Evolutionary conservation across 2,797 vertebrate species (phyloP), one percentile per base, ranked within the genome.

Genomic region (Characodon lateralis): DNA sequence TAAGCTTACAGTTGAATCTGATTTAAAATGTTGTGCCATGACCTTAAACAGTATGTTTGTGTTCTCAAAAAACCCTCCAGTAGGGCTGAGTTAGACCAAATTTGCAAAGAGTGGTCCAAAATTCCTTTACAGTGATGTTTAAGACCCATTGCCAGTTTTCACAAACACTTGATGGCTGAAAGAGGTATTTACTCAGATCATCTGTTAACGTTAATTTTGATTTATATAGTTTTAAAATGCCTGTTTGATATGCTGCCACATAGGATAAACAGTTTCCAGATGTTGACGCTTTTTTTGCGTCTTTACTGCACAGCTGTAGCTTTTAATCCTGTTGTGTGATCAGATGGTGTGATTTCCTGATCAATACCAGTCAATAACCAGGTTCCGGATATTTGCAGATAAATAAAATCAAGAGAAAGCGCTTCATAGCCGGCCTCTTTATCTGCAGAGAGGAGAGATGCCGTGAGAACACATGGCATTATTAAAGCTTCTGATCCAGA

Each of bases 361-460:
- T 84, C 51, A 26, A 9, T 48, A 43, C 26, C 22, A 48, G 46
- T 56, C 84, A 66, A 83, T 82, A 43, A 71, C n/a, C 3, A 68
- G 65, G 59, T 72, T 58, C 66, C 16, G 35, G 35, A 35, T 35
- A 35, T 35, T 35, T 35, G 48, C 31, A 7, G 80, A 69, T 31
- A 86, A 79, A 70, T 41, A 0, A 20, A 59, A 4, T 73, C 71
- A 35, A 72, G 5, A 12, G 35, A 72, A 28, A 28, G 65, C 4
- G 78, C 20, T 74, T 31, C 53, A 53, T 8, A 55, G 43, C 51
- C 1, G 48, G 26, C 50, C 56, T n/a, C 26, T n/a, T 48, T 31
- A 9, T 71, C 53, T 76, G 73, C 71, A 70, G 55, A 71, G 70
- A 55, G 65, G 3, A 58, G 66, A 78, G 77, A 22, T 59, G 26